Base-by-base conservation (phyloP, 2,113 vertebrate genomes). In the Chaenocephalus aceratus region DNA sequence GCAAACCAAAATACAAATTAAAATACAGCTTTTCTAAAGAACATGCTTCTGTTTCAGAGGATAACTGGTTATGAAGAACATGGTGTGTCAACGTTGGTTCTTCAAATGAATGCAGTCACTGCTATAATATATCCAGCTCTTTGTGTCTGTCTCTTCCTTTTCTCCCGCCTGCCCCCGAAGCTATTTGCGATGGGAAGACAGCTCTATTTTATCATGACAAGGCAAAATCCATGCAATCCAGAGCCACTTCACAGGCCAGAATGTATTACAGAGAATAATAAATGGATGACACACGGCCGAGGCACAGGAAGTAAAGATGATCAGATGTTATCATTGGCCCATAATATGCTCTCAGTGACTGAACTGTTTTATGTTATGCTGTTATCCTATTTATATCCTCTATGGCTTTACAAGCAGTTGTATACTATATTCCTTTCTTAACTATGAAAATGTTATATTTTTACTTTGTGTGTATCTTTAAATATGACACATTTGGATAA, bases 181-280 rank as follows among this genome's bases (percentile, higher is more conserved):
- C 36, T 66, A 56, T 86, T 34, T 58, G 57, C 64, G 52, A 23
- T 23, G 18, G 18, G n/a, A 26, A 88, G 54, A 79, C 65, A 58
- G 77, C 74, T 86, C 85, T 87, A 83, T 90, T 86, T 90, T 85
- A 89, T 77, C 67, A 52, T 78, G 86, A 82, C 75, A 75, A 82
- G 75, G 74, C 44, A 79, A 85, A 89, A 66, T 74, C 69, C 65
- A 73, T 48, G 23, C 69, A 79, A 76, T 41, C 63, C 77, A 77
- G 75, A 87, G 58, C 34, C 74, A 67, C 46, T 76, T 71, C 63
- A 63, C 75, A 77, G 73, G 68, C 59, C 63, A 75, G 63, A 81
- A 68, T 76, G 48, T 64, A 83, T 80, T 80, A 75, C 54, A 69
- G 26, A 46, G 30, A 79, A 77, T 85, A 83, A 89, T 77, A 63